These are phyloP conservation scores for Oncorhynchus gorbuscha DNA, from an alignment of 2,113 vertebrate genomes.

Conservation along the genomic window DNA sequence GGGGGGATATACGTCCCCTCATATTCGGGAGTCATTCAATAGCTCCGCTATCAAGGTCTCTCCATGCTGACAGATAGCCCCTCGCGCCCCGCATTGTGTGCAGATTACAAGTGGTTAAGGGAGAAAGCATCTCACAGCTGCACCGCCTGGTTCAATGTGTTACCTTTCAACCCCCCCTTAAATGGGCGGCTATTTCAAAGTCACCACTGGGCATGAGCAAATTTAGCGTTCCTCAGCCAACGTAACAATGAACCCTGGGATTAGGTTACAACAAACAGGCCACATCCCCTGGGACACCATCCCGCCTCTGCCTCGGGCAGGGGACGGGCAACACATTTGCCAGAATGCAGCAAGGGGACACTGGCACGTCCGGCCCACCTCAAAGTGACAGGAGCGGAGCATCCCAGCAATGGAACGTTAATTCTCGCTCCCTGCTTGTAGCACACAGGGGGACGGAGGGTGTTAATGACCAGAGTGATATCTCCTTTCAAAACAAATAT, in stretches of 20 bases:
- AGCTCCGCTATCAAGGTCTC: conserved; percentile 46
- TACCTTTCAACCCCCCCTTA: conserved; percentile 27
- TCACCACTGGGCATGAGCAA: conserved; percentile 36
- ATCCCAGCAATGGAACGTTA: conserved; percentile 50
- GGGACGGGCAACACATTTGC: conserved; percentile 14
- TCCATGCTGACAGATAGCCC: conserved; percentile 31
- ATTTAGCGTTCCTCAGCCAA: conserved; percentile 39
- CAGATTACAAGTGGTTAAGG: conserved; percentile 51
- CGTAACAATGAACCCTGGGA: conserved; percentile 44
- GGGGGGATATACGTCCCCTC: not conserved
- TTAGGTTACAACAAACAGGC: conserved; percentile 43
- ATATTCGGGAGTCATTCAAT: conserved; percentile 56
- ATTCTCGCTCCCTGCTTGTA: conserved; percentile 36
- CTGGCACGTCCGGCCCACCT: conserved; percentile 15
- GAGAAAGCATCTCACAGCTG: conserved; percentile 52
- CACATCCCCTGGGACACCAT: conserved; percentile 24
- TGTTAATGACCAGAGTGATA: conserved; percentile 40
- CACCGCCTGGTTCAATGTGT: conserved; percentile 37
- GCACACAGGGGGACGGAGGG: conserved; percentile 20
- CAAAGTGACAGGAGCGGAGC: conserved; percentile 34
- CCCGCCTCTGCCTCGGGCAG: not conserved
- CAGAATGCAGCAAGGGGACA: conserved; percentile 16
- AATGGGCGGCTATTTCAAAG: conserved; percentile 45
- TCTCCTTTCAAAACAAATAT: conserved; percentile 49
- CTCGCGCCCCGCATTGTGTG: conserved; percentile 39